phyloP scores from a whole-genome alignment of 2,113 vertebrate species.

The Rhea americana region DNA sequence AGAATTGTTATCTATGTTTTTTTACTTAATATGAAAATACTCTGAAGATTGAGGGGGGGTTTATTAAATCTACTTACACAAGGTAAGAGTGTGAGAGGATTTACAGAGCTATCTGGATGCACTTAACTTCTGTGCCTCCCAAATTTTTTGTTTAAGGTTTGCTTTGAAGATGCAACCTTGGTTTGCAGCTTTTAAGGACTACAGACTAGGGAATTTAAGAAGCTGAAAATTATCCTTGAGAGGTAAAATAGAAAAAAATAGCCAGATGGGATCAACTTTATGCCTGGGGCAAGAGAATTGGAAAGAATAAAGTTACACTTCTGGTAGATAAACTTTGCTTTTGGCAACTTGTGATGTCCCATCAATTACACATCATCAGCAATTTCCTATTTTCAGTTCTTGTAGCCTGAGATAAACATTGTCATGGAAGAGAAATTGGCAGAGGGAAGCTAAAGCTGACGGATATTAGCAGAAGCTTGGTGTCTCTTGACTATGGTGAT shows the following conservation, averaged over 20 bases:
- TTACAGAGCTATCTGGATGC: not conserved
- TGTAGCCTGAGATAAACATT: not conserved
- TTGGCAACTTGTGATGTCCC: conserved; percentile 16
- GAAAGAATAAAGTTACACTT: conserved; percentile 19
- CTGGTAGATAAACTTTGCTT: conserved; percentile 25
- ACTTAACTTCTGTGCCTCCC: not conserved
- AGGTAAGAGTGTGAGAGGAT: not conserved
- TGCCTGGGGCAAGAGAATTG: not conserved
- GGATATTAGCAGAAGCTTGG: not conserved
- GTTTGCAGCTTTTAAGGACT: not conserved
- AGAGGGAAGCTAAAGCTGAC: conserved; percentile 3
- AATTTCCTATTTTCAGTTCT: conserved; percentile 8
- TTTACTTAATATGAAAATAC: not conserved
- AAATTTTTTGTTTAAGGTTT: not conserved
- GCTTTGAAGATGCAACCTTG: not conserved
- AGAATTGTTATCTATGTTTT: not conserved
- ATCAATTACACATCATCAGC: conserved; percentile 18
- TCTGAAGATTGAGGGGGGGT: not conserved
- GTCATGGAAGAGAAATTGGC: not conserved
- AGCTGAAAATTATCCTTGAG: not conserved
- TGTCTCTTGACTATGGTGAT: not conserved
- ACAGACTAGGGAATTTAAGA: not conserved
- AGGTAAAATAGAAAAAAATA: not conserved
- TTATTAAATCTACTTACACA: not conserved
- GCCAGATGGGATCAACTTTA: conserved; percentile 5